Percentiles rank a stretch among this genome's conserved stretches.
Evolutionary conservation across 2,888 invertebrate genomes (phyloP).

Genomic region (Scaptomyza tumidula): DNA sequence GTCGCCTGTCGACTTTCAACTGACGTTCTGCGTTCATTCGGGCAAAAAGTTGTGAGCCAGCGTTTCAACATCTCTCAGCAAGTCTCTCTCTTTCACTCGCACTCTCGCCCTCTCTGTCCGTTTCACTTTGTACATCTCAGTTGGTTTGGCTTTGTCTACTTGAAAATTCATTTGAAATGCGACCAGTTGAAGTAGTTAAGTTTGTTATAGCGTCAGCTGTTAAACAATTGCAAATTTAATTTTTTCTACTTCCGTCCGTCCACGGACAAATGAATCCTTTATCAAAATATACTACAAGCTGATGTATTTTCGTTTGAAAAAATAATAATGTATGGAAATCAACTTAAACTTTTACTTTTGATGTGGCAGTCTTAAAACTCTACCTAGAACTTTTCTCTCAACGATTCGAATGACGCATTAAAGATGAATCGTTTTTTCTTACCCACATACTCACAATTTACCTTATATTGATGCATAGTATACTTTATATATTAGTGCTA

Average conservation of each 20-base stretch:
- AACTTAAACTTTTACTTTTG: neutral
- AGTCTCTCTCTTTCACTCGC: neutral
- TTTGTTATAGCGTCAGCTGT: slow-evolving; percentile 45
- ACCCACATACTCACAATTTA: slow-evolving; percentile 16
- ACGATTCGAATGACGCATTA: neutral
- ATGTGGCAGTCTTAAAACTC: neutral
- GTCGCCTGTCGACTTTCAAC: slow-evolving; percentile 22
- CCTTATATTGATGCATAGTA: slow-evolving; percentile 18
- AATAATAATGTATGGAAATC: neutral
- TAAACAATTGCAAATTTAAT: slow-evolving; percentile 67
- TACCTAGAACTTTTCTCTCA: neutral
- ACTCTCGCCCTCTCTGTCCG: neutral
- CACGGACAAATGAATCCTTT: slow-evolving; percentile 4
- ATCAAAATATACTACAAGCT: neutral
- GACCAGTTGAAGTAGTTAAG: slow-evolving; percentile 36
- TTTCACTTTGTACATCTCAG: slow-evolving; percentile 8
- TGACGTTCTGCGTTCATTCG: slow-evolving; percentile 18
- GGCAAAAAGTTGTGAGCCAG: slow-evolving; percentile 47
- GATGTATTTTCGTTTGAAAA: neutral
- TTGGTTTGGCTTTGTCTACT: slow-evolving; percentile 25
- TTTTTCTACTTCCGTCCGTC: slow-evolving; percentile 30
- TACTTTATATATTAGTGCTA: slow-evolving; percentile 16
- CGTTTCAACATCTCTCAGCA: slow-evolving; percentile 19
- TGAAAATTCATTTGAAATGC: slow-evolving; percentile 56
- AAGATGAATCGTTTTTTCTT: neutral